Evolutionary conservation across 2,113 vertebrate species (phyloP), one percentile per base, ranked within the genome.

Genomic region (human): DNA sequence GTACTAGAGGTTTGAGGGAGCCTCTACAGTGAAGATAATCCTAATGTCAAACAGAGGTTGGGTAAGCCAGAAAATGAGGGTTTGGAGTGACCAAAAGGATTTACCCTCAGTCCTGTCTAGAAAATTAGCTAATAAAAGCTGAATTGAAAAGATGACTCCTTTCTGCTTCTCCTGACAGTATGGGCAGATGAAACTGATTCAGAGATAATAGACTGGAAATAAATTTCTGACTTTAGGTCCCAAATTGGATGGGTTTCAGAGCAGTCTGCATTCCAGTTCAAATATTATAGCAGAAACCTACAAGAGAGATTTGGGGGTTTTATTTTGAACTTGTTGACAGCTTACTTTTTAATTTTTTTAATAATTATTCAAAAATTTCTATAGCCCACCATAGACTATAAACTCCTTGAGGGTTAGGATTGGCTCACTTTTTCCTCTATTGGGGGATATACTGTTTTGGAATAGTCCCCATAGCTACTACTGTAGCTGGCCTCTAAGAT

Each of bases 1-100:
- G 92, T 95, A 88, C 94, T 89, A 88, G 93, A 96, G 18, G 68
- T 64, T 88, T 95, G 55, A 90, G 59, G 25, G 4, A 88, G 75
- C 48, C 78, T 68, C 70, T 96, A 80, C 12, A 12, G 8, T 57
- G 40, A 95, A 76, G 38, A 55, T 59, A 94, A 96, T 1, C 57
- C 14, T 78, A 45, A 23, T 13, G 8, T 84, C 38, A 89, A 83
- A 70, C 73, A 50, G 12, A 90, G 30, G 18, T 30, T 50, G 2
- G 32, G 12, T 3, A 17, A 84, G 22, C 66, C 68, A 78, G 50
- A 96, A 97, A 91, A 80, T 35, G 30, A 90, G 40, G 38, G 17
- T 59, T 70, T 20, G 27, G 40, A 72, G 50, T 38, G 59, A 68
- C 22, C 3, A 25, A 90, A 96, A 96, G 20, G 8, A 23, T 89